Percentiles rank a stretch among this genome's conserved stretches.
These are phyloP conservation scores for Tolmerus cingulatus DNA, from an alignment of 2,888 invertebrate species.

Conservation along the genomic window DNA sequence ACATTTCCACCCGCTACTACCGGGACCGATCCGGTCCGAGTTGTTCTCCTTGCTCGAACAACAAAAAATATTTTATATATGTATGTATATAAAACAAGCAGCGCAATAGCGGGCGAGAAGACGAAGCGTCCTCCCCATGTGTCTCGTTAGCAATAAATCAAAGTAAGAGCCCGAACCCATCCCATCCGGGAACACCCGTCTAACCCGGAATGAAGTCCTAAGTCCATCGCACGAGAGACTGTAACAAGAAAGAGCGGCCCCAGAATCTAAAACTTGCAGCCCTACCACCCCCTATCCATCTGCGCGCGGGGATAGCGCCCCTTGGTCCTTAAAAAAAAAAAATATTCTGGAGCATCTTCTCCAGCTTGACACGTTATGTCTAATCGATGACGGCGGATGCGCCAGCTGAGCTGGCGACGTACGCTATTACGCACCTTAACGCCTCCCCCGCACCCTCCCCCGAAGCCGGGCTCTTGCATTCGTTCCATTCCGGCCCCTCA, in stretches of 20 bases:
- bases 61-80: not conserved
- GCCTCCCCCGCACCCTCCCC: conserved; percentile 28
- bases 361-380: conserved; percentile 38
- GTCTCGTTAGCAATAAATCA: conserved; percentile 37
- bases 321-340: not conserved
- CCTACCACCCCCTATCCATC: not conserved
- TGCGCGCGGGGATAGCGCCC: not conserved
- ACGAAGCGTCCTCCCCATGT: not conserved
- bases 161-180: not conserved
- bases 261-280: not conserved
- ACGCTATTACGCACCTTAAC: conserved; percentile 51
- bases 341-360: not conserved
- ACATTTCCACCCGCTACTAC: not conserved
- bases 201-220: not conserved
- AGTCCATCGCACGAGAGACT: not conserved
- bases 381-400: conserved; percentile 51
- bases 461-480: not conserved
- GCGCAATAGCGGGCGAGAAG: not conserved
- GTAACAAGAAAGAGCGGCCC: not conserved
- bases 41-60: not conserved
- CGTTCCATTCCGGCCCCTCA: not conserved
- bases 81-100: not conserved
- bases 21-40: not conserved
- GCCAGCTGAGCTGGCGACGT: conserved; percentile 51
- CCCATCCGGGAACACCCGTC: not conserved